A percentile compares a stretch with the other conserved stretches of the same genome.
Evolutionary conservation across 2,888 invertebrate genomes (phyloP).

Genomic region (Xestia ashworthii): DNA sequence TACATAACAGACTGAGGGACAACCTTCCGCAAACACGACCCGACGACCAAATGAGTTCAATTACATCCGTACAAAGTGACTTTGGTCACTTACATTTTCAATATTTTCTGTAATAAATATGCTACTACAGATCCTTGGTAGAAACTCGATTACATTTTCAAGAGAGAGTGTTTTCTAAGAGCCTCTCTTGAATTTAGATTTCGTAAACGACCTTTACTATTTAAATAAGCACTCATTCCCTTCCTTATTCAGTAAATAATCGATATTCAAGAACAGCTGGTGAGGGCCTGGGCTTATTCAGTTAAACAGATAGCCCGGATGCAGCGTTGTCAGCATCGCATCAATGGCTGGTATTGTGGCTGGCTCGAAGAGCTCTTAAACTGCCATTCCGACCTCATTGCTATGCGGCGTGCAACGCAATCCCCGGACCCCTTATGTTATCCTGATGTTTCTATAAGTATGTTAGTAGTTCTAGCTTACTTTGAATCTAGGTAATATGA

Average conservation of each 20-base stretch:
- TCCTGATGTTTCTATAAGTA: conserved; percentile 49
- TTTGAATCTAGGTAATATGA: conserved; percentile 9
- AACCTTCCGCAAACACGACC: conserved; percentile 21
- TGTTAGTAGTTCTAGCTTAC: conserved; percentile 35
- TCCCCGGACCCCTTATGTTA: conserved; percentile 62
- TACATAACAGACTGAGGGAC: conserved; percentile 24
- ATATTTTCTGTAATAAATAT: not conserved
- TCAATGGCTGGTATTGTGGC: conserved; percentile 67
- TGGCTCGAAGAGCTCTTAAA: conserved; percentile 62
- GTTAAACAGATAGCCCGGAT: conserved; percentile 46
- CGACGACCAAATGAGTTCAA: conserved; percentile 13
- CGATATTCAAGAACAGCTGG: conserved; percentile 48
- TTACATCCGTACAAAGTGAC: not conserved
- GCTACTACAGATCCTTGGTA: not conserved
- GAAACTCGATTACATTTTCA: conserved; percentile 22
- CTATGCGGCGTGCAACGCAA: conserved; percentile 70
- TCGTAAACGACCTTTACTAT: conserved; percentile 21
- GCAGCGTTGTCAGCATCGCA: conserved; percentile 54
- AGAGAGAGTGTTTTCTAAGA: conserved; percentile 18
- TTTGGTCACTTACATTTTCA: conserved; percentile 9
- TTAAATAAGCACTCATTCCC: conserved; percentile 38
- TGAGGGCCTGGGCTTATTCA: conserved; percentile 38
- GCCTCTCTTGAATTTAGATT: conserved; percentile 31
- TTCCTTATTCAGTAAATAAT: conserved; percentile 36
- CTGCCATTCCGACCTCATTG: conserved; percentile 67